These are phyloP conservation scores for Chalcosyrphus nemorum DNA, from an alignment of 2,888 invertebrate species.

Conservation along the genomic window DNA sequence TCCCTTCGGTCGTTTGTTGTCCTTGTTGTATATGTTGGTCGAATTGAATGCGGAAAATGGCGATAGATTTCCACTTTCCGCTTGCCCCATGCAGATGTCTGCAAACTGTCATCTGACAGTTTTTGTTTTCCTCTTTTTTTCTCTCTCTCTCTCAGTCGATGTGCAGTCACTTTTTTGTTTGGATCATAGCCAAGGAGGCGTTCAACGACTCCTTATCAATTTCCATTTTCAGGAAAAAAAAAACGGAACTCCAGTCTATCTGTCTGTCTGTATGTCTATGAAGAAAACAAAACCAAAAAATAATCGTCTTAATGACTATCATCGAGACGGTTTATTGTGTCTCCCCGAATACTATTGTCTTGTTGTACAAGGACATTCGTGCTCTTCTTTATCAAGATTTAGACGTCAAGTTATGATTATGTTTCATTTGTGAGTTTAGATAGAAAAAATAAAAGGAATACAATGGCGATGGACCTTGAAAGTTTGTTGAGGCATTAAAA, in stretches of 20 bases:
- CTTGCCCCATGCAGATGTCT: constrained; percentile 39
- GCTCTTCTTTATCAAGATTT: background rate
- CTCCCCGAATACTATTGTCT: background rate
- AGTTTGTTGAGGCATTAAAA: background rate
- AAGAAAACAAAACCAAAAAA: background rate
- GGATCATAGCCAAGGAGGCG: constrained; percentile 9
- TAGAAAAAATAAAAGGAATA: background rate
- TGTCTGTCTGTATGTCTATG: constrained; percentile 1
- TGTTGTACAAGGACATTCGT: background rate
- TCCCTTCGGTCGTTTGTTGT: background rate
- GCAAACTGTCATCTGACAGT: background rate
- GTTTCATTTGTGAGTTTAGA: background rate
- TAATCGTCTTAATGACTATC: background rate
- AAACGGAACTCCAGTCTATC: background rate
- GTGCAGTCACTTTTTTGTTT: background rate
- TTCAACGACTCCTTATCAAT: constrained; percentile 1
- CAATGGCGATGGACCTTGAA: background rate
- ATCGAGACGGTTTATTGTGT: background rate
- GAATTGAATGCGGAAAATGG: constrained; percentile 24
- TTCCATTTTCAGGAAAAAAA: background rate
- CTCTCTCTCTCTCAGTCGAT: too few relatives aligned
- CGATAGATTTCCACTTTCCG: constrained; percentile 28
- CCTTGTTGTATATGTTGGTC: background rate
- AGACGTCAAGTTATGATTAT: background rate
- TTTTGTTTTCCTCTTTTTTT: too few relatives aligned